These are phyloP conservation scores for Agrotis ipsilon DNA, from an alignment of 2,888 invertebrate genomes.

Conservation along the genomic window DNA sequence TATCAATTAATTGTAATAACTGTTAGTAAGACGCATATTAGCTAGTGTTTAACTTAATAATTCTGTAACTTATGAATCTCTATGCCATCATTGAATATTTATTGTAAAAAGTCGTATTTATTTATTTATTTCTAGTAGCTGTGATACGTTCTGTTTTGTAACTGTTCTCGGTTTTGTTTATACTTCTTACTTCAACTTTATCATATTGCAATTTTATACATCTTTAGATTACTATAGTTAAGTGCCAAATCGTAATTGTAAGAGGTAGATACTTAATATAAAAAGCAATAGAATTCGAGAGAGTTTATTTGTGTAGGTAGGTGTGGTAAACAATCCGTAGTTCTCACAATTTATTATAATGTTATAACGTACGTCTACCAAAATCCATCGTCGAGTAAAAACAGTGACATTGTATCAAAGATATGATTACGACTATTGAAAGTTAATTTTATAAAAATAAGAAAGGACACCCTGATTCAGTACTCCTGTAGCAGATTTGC, in stretches of 20 bases:
- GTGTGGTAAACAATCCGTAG: neutral
- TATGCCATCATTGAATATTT: constrained; percentile 62
- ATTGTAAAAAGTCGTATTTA: constrained; percentile 83
- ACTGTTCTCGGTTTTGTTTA: constrained; percentile 41
- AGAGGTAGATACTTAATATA: constrained; percentile 13
- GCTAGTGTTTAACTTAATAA: constrained; percentile 4
- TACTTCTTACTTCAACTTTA: constrained; percentile 27
- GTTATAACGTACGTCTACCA: neutral
- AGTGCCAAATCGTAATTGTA: constrained; percentile 58
- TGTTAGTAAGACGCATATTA: constrained; percentile 6
- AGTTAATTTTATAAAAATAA: too few species aligned
- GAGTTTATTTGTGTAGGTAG: neutral
- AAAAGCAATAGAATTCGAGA: constrained; percentile 31
- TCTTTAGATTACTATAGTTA: constrained; percentile 47
- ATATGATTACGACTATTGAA: too few species aligned
- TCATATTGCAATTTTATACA: constrained; percentile 36
- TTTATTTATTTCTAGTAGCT: constrained; percentile 85
- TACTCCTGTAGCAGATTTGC: too few species aligned
- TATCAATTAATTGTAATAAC: constrained; percentile 21
- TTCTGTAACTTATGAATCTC: constrained; percentile 50
- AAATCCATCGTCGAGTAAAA: too few species aligned
- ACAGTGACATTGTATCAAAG: too few species aligned
- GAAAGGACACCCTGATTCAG: too few species aligned
- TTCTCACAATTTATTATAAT: neutral
- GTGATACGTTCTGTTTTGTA: constrained; percentile 79